These are phyloP conservation scores for Cololabis saira DNA, from an alignment of 2,113 vertebrate species.

Conservation along the genomic window DNA sequence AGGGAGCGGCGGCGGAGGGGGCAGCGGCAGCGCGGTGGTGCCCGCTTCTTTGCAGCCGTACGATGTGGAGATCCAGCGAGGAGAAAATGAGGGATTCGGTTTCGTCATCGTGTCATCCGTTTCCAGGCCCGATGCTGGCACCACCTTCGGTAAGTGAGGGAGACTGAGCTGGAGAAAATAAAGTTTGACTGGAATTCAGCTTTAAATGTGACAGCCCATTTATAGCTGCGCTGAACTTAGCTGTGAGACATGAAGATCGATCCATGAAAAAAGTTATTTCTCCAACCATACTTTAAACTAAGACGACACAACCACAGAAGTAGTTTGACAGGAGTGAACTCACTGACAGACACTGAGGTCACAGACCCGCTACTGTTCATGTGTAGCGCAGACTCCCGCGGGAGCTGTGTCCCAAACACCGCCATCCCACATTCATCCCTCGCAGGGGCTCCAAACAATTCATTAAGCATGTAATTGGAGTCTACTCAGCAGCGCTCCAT, in stretches of 20 bases:
- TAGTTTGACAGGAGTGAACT: no score
- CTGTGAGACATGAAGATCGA: no score
- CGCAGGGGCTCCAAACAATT: conserved; percentile 33
- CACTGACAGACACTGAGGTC: conserved; percentile 37
- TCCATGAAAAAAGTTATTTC: no score
- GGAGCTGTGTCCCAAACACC: conserved; percentile 55
- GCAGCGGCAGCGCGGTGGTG: conserved; percentile 88
- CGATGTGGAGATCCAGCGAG: conserved; percentile 94
- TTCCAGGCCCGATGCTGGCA: conserved; percentile 92
- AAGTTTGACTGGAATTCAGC: conserved; percentile 22
- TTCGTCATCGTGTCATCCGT: conserved; percentile 98
- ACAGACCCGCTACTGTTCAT: conserved; percentile 31
- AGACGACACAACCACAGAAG: no score
- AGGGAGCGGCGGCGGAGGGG: conserved; percentile 88
- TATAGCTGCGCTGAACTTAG: no score
- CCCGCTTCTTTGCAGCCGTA: conserved; percentile 89
- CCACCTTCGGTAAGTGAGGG: conserved; percentile 89
- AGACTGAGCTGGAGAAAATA: background rate
- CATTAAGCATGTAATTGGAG: conserved; percentile 59
- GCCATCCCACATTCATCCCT: conserved; percentile 47
- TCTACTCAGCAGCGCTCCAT: conserved; percentile 40
- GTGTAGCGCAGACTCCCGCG: conserved; percentile 17
- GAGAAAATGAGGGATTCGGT: conserved; percentile 95
- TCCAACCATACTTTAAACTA: no score
- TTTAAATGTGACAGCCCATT: no score